Evolutionary conservation across 2,888 invertebrate species (phyloP).

Genomic region (Acronicta alni): DNA sequence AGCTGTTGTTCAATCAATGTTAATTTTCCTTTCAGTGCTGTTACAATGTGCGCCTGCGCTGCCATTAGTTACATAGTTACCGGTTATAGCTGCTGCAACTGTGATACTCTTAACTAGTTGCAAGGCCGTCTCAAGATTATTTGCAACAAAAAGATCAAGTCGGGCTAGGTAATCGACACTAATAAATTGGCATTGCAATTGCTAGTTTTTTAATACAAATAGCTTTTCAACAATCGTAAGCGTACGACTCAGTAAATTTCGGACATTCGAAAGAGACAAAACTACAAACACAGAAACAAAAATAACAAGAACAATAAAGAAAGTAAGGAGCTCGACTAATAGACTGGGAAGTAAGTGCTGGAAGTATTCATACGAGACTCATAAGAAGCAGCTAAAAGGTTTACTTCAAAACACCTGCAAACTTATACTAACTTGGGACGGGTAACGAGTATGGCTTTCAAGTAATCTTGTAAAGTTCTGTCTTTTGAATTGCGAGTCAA

Average conservation of each 20-base stretch:
- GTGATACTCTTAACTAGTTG: constrained; percentile 40
- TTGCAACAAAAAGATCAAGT: constrained; percentile 34
- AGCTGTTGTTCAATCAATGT: constrained; percentile 30
- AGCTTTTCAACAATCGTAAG: constrained; percentile 3
- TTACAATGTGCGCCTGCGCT: constrained; percentile 27
- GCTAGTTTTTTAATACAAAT: constrained; percentile 19
- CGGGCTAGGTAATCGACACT: constrained; percentile 9
- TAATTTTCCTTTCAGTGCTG: constrained; percentile 50
- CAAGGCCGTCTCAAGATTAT: constrained; percentile 45
- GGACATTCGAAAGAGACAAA: neutral
- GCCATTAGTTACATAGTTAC: constrained; percentile 39
- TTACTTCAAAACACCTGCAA: neutral
- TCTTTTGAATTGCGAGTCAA: neutral
- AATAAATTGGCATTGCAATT: constrained; percentile 23
- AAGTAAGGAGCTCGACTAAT: neutral
- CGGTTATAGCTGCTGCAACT: constrained; percentile 32
- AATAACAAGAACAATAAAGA: neutral
- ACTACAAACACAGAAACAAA: too few relatives aligned
- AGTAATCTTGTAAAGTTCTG: neutral
- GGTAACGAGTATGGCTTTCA: neutral
- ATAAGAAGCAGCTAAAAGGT: neutral
- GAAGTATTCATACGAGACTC: neutral
- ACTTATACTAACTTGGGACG: too few relatives aligned
- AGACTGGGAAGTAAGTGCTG: too few relatives aligned
- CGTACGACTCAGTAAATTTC: neutral